These are phyloP conservation scores for Ailuropoda melanoleuca DNA, from an alignment of 2,113 vertebrate genomes.

Conservation along the genomic window DNA sequence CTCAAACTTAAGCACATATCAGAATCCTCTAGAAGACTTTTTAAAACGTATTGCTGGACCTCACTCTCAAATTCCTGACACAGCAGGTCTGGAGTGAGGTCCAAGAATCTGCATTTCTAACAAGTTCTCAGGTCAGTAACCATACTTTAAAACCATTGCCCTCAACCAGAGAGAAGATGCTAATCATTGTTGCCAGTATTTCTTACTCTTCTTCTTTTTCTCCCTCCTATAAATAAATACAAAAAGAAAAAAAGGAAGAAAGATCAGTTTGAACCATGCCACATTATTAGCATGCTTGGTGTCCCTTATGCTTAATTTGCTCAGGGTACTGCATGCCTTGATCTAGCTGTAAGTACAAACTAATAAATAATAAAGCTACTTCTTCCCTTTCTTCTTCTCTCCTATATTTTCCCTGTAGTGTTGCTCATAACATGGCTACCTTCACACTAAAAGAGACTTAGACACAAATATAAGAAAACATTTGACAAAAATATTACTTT, in stretches of 20 bases:
- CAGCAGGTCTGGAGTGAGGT: background rate
- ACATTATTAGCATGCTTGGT: background rate
- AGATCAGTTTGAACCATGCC: background rate
- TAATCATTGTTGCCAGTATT: background rate
- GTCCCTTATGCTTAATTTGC: background rate
- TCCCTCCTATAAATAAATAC: background rate
- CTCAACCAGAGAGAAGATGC: background rate
- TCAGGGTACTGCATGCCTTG: background rate
- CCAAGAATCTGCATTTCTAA: background rate
- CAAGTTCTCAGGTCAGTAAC: background rate
- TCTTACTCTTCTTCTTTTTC: background rate
- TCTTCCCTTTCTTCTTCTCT: background rate
- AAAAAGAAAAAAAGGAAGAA: background rate
- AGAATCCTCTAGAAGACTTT: background rate
- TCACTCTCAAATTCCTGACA: background rate
- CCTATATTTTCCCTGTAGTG: background rate
- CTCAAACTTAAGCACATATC: background rate
- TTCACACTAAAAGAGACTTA: background rate
- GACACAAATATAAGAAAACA: background rate
- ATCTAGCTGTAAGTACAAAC: background rate
- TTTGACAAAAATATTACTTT: background rate
- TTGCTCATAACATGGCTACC: background rate
- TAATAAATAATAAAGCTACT: background rate
- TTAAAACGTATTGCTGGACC: background rate
- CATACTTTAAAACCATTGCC: background rate